Evolutionary conservation across 2,113 vertebrate species (phyloP).

Genomic region (Upupa epops): DNA sequence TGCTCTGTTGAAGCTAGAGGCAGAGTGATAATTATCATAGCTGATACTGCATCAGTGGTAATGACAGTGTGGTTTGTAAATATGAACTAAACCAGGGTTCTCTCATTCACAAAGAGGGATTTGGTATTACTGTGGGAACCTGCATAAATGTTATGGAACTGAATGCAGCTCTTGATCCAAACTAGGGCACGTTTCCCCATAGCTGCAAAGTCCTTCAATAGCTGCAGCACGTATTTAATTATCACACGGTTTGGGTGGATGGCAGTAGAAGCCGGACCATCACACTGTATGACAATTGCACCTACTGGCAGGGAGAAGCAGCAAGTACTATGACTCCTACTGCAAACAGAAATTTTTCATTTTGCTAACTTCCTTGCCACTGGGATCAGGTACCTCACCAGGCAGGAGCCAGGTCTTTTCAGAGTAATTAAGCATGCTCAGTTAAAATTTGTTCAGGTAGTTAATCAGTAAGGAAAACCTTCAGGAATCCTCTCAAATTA

Average conservation of each 20-base stretch:
- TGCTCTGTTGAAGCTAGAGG: slow-evolving; percentile 81
- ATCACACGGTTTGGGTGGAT: not conserved
- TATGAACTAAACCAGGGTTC: slow-evolving; percentile 80
- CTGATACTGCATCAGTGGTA: slow-evolving; percentile 76
- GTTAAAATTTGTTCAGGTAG: not conserved
- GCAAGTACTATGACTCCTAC: not conserved
- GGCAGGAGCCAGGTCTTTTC: not conserved
- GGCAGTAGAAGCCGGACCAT: not conserved
- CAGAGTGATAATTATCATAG: slow-evolving; percentile 80
- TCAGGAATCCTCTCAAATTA: not conserved
- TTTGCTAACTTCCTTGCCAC: not conserved
- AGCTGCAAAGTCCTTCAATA: slow-evolving; percentile 5
- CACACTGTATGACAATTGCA: not conserved
- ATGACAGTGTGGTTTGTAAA: slow-evolving; percentile 86
- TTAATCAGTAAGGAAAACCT: not conserved
- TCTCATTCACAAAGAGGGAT: slow-evolving; percentile 79
- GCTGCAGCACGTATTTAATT: slow-evolving; percentile 37
- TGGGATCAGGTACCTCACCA: not conserved
- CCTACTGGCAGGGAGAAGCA: not conserved
- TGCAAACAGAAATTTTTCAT: not conserved
- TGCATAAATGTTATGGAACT: slow-evolving; percentile 67
- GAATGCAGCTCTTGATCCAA: slow-evolving; percentile 71
- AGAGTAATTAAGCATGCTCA: not conserved
- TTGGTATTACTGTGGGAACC: slow-evolving; percentile 80
- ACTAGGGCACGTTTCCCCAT: slow-evolving; percentile 22